Base-by-base conservation (phyloP, 2,888 invertebrate species). In the Scaptomyza reducta region DNA sequence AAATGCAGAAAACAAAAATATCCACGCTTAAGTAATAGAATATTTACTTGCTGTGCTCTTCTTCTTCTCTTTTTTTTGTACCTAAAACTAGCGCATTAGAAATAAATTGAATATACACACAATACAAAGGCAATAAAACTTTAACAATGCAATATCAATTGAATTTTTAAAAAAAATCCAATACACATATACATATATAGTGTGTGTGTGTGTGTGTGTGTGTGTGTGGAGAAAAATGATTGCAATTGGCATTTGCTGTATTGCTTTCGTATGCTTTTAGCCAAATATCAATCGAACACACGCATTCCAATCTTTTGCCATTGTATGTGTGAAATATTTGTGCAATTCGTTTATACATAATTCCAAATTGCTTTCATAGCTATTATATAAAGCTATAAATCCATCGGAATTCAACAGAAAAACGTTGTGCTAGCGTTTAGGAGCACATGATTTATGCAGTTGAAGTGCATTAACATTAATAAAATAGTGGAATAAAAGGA, bases 91-190 rank as follows among this genome's bases (percentile, higher is more conserved):
- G 18, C 18, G 9, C 4, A 22, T n/a, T 33, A n/a, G 5, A 49
- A 22, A 33, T n/a, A n/a, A 49, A 33, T 22, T 22, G 33, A 49
- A 49, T 49, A 22, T 33, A n/a, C n/a, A 22, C 18, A 33, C 10
- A 49, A 9, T 16, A 13, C 7, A 31, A 13, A n/a, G 2, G 11
- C 33, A 33, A n/a, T 33, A 6, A 6, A 18, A 27, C n/a, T 22
- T 4, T 11, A 33, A 3, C 33, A 22, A 10, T 33, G 33, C 49
- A 33, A 49, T 22, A 33, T 49, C n/a, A 49, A 49, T 49, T 22
- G 6, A 18, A 47, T 47, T 31, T 47, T 13, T 5, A 4, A 6
- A 6, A 6, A 16, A 47, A 31, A 31, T 18, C 13, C 16, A 31
- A 31, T 5, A 13, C 9, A 47, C n/a, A 38, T 33, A 3, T 1